Percentiles rank a stretch among this genome's conserved stretches.
phyloP scores from a whole-genome alignment of 2,113 vertebrate species.

The Coryphaenoides rupestris region DNA sequence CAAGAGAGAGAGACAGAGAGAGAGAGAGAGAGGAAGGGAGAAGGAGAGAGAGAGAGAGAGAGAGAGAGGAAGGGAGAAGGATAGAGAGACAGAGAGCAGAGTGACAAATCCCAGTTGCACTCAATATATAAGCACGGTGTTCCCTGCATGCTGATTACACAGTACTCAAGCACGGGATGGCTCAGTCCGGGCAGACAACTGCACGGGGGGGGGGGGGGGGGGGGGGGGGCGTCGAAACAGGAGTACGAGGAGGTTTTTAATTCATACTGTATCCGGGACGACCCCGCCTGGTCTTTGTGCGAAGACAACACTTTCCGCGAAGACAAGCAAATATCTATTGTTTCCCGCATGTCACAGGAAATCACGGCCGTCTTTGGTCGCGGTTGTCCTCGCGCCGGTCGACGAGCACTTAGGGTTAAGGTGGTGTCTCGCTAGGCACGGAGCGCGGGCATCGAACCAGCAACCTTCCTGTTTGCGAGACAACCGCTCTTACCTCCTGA shows the following conservation, averaged over 20 bases:
- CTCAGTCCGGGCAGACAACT: slow-evolving; percentile 61
- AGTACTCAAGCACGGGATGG: slow-evolving; percentile 45
- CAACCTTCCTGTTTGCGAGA: too few species aligned
- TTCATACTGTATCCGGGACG: slow-evolving; percentile 50
- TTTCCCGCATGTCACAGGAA: slow-evolving; percentile 28
- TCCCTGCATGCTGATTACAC: slow-evolving; percentile 61
- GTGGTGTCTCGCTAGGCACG: too few species aligned
- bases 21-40: not conserved
- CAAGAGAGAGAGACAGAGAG: slow-evolving; percentile 14
- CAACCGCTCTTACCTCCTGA: too few species aligned
- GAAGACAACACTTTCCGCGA: slow-evolving; percentile 33
- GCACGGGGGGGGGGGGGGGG: too few species aligned
- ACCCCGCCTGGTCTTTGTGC: slow-evolving; percentile 51
- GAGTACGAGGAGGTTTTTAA: slow-evolving; percentile 57
- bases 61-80: not conserved
- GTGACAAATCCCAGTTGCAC: slow-evolving; percentile 42
- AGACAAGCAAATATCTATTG: slow-evolving; percentile 33
- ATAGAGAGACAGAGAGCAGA: slow-evolving; percentile 17
- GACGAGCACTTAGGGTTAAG: slow-evolving; percentile 8
- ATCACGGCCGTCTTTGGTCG: slow-evolving; percentile 30
- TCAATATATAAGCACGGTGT: slow-evolving; percentile 46
- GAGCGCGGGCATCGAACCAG: too few species aligned
- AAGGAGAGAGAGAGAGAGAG: slow-evolving; percentile 18
- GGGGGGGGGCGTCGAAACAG: too few species aligned
- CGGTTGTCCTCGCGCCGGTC: slow-evolving; percentile 49